Percentiles rank a stretch among this genome's conserved stretches.
These are phyloP conservation scores for Cyphomyrus plagiostoma DNA, from an alignment of 2,113 vertebrate genomes.

Conservation along the genomic window DNA sequence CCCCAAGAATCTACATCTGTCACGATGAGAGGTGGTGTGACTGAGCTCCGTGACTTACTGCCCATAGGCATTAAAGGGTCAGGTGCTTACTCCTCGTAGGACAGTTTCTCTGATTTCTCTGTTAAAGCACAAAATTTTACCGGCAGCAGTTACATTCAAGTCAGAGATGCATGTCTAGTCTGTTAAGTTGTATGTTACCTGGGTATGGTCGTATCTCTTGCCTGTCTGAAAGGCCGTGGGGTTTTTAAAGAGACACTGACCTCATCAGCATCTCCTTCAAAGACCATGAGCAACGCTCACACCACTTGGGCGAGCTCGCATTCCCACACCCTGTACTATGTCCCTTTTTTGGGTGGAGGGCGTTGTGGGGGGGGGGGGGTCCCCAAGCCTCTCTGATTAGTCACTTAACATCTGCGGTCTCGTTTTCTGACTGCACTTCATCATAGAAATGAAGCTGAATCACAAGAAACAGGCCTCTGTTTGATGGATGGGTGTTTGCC, in stretches of 20 bases:
- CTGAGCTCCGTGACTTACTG: background rate
- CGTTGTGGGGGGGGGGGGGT: background rate
- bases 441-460: constrained; percentile 1
- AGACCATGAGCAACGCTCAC: background rate
- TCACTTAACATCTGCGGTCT: constrained; percentile 1
- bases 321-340: background rate
- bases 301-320: background rate
- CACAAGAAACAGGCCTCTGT: background rate
- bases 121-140: background rate
- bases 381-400: background rate
- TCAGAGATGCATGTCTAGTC: background rate
- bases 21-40: background rate
- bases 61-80: background rate
- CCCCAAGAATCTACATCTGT: background rate
- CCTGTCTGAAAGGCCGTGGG: background rate
- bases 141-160: background rate
- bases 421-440: background rate
- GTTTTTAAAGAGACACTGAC: background rate
- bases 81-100: background rate
- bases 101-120: background rate
- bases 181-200: background rate
- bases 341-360: background rate
- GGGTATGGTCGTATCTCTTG: background rate
- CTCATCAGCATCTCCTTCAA: background rate
- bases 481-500: constrained; percentile 7